A percentile compares a stretch with the other conserved stretches of the same genome.
Conservation (phyloP, 2,113 vertebrate species). For the Pteronura brasiliensis region DNA sequence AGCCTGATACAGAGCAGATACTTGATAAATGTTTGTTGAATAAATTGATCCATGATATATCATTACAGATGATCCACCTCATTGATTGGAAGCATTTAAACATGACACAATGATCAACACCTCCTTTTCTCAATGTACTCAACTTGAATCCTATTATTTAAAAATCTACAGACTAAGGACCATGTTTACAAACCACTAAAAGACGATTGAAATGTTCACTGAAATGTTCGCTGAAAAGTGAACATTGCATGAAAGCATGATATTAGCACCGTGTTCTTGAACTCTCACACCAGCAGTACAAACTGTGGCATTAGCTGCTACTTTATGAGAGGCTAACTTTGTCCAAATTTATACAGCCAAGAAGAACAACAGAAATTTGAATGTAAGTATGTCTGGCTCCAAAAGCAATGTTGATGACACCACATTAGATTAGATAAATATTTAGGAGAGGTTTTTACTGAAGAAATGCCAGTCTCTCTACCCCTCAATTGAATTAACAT, state of each 20-base stretch:
- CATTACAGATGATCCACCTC: background rate
- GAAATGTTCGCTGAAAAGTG: background rate
- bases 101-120: background rate
- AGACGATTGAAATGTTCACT: background rate
- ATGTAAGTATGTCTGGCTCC: background rate
- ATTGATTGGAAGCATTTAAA: slow-evolving; percentile 13
- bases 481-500: background rate
- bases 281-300: background rate
- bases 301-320: background rate
- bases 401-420: background rate
- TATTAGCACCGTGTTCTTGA: background rate
- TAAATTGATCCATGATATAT: background rate
- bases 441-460: background rate
- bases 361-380: background rate
- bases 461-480: background rate
- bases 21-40: slow-evolving; percentile 24
- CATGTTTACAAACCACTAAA: background rate
- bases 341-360: background rate
- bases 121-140: background rate
- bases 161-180: background rate
- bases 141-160: background rate
- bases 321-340: background rate
- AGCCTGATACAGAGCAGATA: background rate
- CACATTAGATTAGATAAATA: background rate
- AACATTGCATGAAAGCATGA: background rate